A percentile compares a stretch with the other conserved stretches of the same genome.
phyloP scores from a whole-genome alignment of 2,797 vertebrate genomes.

The Scolopax bukidnonensis region DNA sequence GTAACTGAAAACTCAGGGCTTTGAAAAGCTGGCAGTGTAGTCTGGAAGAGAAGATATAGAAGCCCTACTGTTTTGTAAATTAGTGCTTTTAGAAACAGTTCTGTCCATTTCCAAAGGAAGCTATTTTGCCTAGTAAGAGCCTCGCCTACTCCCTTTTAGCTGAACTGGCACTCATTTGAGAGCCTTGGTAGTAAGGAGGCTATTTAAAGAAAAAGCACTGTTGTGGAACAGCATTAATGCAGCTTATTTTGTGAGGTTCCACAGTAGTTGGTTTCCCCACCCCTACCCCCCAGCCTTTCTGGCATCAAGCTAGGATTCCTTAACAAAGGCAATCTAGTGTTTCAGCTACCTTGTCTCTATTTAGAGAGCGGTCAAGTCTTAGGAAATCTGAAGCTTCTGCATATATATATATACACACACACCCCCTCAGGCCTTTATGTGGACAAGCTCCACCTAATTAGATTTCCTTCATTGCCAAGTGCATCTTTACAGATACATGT shows the following conservation, averaged over 20 bases:
- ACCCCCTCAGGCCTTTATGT: neutral
- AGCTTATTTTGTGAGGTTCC: slow-evolving; percentile 1
- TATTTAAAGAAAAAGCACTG: slow-evolving; percentile 13
- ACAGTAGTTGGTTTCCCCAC: neutral
- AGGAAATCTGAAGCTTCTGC: neutral
- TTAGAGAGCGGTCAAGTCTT: neutral
- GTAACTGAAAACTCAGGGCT: slow-evolving; percentile 93
- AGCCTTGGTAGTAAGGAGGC: neutral
- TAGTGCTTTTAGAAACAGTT: slow-evolving; percentile 40
- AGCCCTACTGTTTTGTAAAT: slow-evolving; percentile 48
- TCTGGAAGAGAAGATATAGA: slow-evolving; percentile 81
- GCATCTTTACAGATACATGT: neutral
- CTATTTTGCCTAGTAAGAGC: slow-evolving; percentile 46
- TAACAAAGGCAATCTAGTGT: neutral
- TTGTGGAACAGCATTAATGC: slow-evolving; percentile 5
- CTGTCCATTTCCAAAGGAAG: slow-evolving; percentile 42
- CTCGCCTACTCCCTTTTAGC: slow-evolving; percentile 45
- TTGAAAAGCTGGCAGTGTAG: slow-evolving; percentile 91
- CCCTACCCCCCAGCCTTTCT: neutral
- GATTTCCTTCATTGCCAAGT: neutral
- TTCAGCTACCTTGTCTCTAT: neutral
- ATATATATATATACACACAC: neutral
- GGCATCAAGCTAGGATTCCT: neutral
- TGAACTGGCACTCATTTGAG: slow-evolving; percentile 18
- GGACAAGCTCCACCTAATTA: neutral